Percentiles rank a stretch among this genome's conserved stretches.
Conservation (phyloP, 2,888 invertebrate genomes). For the Tricholauxania praeusta region DNA sequence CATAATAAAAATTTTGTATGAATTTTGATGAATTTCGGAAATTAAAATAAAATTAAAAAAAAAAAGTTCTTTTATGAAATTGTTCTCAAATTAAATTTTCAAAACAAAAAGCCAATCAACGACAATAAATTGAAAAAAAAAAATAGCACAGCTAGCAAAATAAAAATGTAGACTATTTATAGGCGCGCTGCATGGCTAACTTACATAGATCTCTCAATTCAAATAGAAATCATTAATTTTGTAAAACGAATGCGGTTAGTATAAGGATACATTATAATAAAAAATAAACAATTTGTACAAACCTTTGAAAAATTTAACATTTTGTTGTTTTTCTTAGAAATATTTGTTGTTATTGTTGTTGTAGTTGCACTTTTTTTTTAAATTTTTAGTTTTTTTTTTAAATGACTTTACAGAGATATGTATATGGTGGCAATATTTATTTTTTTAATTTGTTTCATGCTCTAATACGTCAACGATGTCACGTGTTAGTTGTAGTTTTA, state of each 20-base stretch:
- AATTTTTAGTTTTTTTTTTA: conserved; percentile 36
- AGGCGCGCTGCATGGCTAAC: conserved; percentile 18
- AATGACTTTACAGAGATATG: conserved; percentile 39
- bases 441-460: conserved; percentile 37
- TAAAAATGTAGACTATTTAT: conserved; percentile 27
- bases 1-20: not conserved
- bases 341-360: conserved; percentile 42
- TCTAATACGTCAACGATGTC: not conserved
- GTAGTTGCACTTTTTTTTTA: conserved; percentile 38
- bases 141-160: not conserved
- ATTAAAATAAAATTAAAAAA: not conserved
- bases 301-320: conserved; percentile 24
- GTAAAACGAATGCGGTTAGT: conserved; percentile 19
- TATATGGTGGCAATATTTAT: conserved; percentile 34
- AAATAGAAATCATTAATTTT: not conserved
- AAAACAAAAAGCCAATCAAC: conserved; percentile 12
- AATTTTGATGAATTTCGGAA: conserved; percentile 11
- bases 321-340: conserved; percentile 31
- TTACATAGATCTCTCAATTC: not conserved
- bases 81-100: not conserved
- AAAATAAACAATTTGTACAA: conserved; percentile 20
- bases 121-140: not conserved
- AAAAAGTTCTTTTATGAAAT: not conserved
- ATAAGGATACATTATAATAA: not conserved
- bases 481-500: conserved; percentile 42